Conservation (phyloP, 1,140 invertebrate genomes). For the Aphelenchoides avenae region DNA sequence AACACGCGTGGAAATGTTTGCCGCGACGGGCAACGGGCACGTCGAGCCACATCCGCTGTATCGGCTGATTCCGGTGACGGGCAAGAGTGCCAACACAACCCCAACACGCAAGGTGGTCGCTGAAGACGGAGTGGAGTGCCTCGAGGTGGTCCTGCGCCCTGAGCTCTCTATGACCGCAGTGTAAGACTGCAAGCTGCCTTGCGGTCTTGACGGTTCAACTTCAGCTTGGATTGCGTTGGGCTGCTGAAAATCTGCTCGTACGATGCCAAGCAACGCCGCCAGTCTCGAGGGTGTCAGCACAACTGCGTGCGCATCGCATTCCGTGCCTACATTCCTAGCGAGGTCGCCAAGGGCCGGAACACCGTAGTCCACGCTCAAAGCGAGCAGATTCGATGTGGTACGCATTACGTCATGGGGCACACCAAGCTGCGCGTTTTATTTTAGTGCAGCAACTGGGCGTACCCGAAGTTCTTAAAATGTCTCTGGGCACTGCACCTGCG, state of each 20-base stretch:
- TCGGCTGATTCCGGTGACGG: constrained; percentile 81
- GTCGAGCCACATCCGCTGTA: constrained; percentile 64
- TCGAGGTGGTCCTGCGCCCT: constrained; percentile 83
- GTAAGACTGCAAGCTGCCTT: constrained; percentile 51
- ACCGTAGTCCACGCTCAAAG: constrained; percentile 80
- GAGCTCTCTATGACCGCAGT: constrained; percentile 82
- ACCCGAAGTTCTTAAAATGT: constrained; percentile 90
- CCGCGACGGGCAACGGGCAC: constrained; percentile 67
- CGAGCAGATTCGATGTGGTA: constrained; percentile 89
- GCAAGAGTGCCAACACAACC: constrained; percentile 79
- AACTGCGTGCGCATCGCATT: constrained; percentile 94
- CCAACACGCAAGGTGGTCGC: constrained; percentile 76
- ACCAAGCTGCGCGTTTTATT: constrained; percentile 39
- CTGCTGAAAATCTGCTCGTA: constrained; percentile 87
- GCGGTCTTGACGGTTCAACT: constrained; percentile 4
- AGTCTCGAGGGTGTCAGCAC: constrained; percentile 66
- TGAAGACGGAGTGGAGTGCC: constrained; percentile 84
- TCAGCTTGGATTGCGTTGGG: constrained; percentile 67
- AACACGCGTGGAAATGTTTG: constrained; percentile 81
- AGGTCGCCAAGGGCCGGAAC: constrained; percentile 66
- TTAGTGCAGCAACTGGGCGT: constrained; percentile 87
- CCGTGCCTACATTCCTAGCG: constrained; percentile 74
- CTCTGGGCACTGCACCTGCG: constrained; percentile 72
- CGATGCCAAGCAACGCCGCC: constrained; percentile 83
- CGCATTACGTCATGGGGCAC: constrained; percentile 60